Conservation (phyloP, 2,797 vertebrate genomes). For the Etheostoma perlongum region DNA sequence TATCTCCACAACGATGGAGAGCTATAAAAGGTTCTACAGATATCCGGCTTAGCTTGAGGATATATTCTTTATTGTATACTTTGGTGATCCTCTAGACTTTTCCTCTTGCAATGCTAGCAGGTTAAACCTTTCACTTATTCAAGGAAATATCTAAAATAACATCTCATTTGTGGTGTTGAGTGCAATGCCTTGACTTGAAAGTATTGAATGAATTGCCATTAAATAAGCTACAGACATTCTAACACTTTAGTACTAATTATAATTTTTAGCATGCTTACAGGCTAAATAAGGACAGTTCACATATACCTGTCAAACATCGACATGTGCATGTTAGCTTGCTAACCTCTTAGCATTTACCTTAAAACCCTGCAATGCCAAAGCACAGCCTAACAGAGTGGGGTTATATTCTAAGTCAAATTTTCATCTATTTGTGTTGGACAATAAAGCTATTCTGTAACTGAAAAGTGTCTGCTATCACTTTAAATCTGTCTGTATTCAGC, state of each 20-base stretch:
- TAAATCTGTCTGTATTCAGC: background rate
- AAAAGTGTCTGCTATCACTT: slow-evolving; percentile 10
- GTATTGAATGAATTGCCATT: background rate
- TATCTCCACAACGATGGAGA: background rate
- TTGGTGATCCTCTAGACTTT: background rate
- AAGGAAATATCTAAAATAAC: background rate
- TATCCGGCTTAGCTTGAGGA: background rate
- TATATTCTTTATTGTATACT: background rate
- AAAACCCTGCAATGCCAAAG: background rate
- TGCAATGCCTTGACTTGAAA: background rate
- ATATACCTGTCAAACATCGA: background rate
- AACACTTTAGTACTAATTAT: background rate
- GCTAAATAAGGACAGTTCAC: background rate
- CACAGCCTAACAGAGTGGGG: background rate
- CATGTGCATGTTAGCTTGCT: background rate
- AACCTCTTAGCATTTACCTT: background rate
- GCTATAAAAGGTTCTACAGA: background rate
- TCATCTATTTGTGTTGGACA: background rate
- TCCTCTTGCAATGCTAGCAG: background rate
- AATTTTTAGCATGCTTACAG: background rate
- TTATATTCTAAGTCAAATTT: background rate
- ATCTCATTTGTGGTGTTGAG: no score
- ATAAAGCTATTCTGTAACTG: background rate
- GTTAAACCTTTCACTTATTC: background rate
- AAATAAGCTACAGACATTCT: background rate